Percentiles rank a stretch among this genome's conserved stretches.
Conservation (phyloP, 2,797 vertebrate species). For the Phrynocephalus forsythii region DNA sequence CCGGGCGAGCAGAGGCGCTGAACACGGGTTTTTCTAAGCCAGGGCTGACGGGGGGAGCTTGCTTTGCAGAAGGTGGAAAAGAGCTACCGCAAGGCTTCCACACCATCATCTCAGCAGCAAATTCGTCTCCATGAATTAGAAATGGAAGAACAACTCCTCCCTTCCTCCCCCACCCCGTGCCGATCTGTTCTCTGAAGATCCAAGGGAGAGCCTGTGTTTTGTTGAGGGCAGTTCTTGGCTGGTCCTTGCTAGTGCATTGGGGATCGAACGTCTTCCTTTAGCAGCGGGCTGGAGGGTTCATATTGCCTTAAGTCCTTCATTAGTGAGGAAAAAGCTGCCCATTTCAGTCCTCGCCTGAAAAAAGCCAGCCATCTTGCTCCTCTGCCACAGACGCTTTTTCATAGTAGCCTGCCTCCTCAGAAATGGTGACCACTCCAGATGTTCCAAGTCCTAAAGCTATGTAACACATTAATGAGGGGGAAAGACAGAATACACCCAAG, state of each 20-base stretch:
- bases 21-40: not conserved
- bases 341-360: not conserved
- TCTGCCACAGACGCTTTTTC: not conserved
- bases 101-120: not conserved
- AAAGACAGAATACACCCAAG: not conserved
- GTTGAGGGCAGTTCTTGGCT: not conserved
- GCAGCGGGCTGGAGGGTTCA: not conserved
- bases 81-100: not conserved
- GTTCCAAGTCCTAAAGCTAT: not conserved
- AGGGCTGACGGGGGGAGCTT: not conserved
- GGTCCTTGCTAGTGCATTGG: not conserved
- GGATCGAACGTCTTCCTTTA: not conserved
- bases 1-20: not conserved
- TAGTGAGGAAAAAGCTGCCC: not conserved
- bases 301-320: not conserved
- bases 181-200: not conserved
- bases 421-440: slow-evolving; percentile 16
- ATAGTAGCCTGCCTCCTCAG: not conserved
- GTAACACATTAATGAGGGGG: not conserved
- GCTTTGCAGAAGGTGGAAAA: not conserved
- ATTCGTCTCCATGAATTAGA: not conserved
- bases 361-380: not conserved
- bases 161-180: too few relatives aligned
- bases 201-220: not conserved
- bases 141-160: not conserved